Percentiles rank a stretch among this genome's conserved stretches.
These are phyloP conservation scores for Clavelina lepadiformis DNA, from an alignment of 23 tunicate species.

Conservation along the genomic window DNA sequence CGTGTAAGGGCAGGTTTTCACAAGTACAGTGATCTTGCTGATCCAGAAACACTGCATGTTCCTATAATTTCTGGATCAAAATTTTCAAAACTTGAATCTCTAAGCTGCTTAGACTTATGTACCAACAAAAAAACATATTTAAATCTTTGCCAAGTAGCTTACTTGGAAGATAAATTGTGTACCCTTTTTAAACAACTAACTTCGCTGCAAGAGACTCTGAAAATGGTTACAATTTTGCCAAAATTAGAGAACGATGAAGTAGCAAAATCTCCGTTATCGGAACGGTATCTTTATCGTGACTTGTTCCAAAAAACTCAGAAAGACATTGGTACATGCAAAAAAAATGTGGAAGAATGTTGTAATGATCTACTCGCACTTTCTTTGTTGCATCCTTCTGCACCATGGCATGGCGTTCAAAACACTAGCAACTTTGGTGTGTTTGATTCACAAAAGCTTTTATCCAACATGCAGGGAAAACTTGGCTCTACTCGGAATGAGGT, in stretches of 20 bases:
- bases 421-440: slow-evolving; percentile 46
- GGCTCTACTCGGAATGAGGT: slow-evolving; percentile 24
- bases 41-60: slow-evolving; percentile 28
- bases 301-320: slow-evolving; percentile 15
- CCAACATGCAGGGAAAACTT: slow-evolving; percentile 18
- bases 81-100: slow-evolving; percentile 8
- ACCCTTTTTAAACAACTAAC: slow-evolving; percentile 20
- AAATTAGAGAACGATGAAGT: no score
- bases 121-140: slow-evolving; percentile 22
- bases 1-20: slow-evolving; percentile 51
- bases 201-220: slow-evolving; percentile 15
- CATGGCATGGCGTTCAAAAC: slow-evolving; percentile 52
- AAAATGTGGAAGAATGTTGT: slow-evolving; percentile 49
- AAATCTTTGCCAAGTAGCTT: slow-evolving; percentile 52
- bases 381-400: slow-evolving; percentile 81
- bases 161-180: slow-evolving; percentile 45
- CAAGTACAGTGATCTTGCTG: slow-evolving; percentile 28
- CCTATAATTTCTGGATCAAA: slow-evolving; percentile 49
- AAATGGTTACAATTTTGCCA: no score
- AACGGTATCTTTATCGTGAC: slow-evolving; percentile 22
- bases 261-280: not conserved
- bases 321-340: slow-evolving; percentile 18
- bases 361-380: slow-evolving; percentile 60
- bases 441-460: slow-evolving; percentile 19
- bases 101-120: slow-evolving; percentile 69